Evolutionary conservation across 2,797 vertebrate genomes (phyloP).

Genomic region (Ceryle rudis): DNA sequence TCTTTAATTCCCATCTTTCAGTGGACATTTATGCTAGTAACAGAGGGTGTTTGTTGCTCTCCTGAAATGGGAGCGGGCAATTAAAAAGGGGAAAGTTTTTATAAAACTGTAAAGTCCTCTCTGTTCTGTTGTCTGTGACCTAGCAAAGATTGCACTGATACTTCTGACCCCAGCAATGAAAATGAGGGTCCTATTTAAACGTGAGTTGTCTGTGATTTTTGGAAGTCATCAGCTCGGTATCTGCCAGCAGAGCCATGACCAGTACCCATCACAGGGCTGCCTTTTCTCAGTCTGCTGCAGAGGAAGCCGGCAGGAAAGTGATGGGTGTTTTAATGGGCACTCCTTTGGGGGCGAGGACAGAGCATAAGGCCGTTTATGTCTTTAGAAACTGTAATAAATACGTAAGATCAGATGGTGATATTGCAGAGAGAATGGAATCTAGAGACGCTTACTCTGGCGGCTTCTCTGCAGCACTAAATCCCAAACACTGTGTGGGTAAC

Average conservation of each 20-base stretch:
- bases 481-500: not conserved
- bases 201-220: not conserved
- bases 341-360: not conserved
- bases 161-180: not conserved
- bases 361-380: not conserved
- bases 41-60: not conserved
- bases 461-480: not conserved
- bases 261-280: not conserved
- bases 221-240: not conserved
- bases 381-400: conserved; percentile 29
- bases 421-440: not conserved
- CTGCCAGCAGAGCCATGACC: not conserved
- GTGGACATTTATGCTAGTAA: not conserved
- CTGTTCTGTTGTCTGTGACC: not conserved
- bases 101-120: not conserved
- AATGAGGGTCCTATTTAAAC: not conserved
- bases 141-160: not conserved
- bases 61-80: not conserved
- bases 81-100: not conserved
- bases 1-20: conserved; percentile 34
- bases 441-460: not conserved
- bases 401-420: not conserved
- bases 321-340: not conserved
- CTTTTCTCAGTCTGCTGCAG: not conserved
- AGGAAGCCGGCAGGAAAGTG: not conserved